phyloP scores from a whole-genome alignment of 2,888 invertebrate genomes.

The Hirtodrosophila alboralis region DNA sequence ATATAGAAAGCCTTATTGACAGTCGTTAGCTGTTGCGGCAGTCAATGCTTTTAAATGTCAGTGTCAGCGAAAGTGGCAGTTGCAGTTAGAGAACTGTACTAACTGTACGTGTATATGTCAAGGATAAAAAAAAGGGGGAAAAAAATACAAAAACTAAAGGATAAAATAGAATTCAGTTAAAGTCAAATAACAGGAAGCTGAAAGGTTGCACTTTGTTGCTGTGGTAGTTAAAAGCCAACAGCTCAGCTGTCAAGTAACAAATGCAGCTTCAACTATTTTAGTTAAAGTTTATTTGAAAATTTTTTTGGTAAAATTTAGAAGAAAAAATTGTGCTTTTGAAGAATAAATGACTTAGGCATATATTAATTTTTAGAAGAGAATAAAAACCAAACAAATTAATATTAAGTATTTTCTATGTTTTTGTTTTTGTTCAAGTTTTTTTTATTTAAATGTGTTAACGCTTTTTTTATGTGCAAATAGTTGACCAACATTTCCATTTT shows the following conservation, averaged over 20 bases:
- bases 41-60: slow-evolving; percentile 64
- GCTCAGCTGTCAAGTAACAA: slow-evolving; percentile 35
- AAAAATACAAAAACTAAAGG: slow-evolving; percentile 17
- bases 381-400: too few relatives aligned
- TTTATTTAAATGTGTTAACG: too few relatives aligned
- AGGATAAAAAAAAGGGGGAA: neutral
- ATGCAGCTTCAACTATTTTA: slow-evolving; percentile 26
- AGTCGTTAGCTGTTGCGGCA: slow-evolving; percentile 48
- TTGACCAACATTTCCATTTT: too few relatives aligned
- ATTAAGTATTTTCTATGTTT: too few relatives aligned
- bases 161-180: slow-evolving; percentile 8
- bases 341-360: too few relatives aligned
- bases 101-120: too few relatives aligned
- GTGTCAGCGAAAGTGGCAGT: slow-evolving; percentile 74
- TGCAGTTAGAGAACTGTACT: slow-evolving; percentile 28
- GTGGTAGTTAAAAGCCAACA: slow-evolving; percentile 12
- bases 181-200: slow-evolving; percentile 16
- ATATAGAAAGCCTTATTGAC: slow-evolving; percentile 52
- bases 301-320: slow-evolving; percentile 8
- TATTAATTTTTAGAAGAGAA: too few relatives aligned
- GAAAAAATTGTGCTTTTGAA: too few relatives aligned
- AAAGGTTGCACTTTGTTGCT: slow-evolving; percentile 39
- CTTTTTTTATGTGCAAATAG: too few relatives aligned
- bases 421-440: too few relatives aligned
- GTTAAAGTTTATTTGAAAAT: neutral